These are phyloP conservation scores for Myathropa florea DNA, from an alignment of 2,888 invertebrate species.

Conservation along the genomic window DNA sequence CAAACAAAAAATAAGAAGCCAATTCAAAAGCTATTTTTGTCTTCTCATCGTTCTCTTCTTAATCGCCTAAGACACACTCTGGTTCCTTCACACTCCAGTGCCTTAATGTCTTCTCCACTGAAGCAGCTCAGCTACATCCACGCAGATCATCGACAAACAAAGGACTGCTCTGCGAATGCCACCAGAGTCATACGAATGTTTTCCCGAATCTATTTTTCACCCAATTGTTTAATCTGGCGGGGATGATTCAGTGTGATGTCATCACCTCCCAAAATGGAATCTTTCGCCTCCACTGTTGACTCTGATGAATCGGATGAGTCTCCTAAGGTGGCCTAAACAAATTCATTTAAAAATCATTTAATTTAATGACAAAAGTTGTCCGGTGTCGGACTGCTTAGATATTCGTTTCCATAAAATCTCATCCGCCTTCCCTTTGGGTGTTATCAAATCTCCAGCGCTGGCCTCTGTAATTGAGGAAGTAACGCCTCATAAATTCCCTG, in stretches of 20 bases:
- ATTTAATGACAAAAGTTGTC: background rate
- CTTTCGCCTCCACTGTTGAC: background rate
- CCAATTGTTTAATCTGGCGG: background rate
- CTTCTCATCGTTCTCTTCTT: background rate
- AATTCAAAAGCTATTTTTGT: background rate
- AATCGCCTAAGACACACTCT: background rate
- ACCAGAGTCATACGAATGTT: background rate
- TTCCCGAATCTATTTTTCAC: background rate
- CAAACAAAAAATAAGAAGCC: background rate
- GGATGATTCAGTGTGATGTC: background rate
- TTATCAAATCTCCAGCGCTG: background rate
- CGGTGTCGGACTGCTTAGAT: background rate
- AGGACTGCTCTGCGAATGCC: background rate
- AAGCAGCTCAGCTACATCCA: background rate
- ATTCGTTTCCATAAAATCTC: background rate
- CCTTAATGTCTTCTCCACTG: background rate
- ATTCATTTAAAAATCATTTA: constrained; percentile 10
- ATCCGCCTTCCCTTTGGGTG: background rate
- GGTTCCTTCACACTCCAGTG: background rate
- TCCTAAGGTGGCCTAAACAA: background rate
- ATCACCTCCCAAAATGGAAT: background rate
- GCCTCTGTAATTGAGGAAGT: background rate
- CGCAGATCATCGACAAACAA: background rate
- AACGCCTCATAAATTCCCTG: constrained; percentile 14
- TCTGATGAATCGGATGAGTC: background rate